Evolutionary conservation across 2,888 invertebrate species (phyloP), one percentile per base, ranked within the genome.

Genomic region (Gordius sp.): DNA sequence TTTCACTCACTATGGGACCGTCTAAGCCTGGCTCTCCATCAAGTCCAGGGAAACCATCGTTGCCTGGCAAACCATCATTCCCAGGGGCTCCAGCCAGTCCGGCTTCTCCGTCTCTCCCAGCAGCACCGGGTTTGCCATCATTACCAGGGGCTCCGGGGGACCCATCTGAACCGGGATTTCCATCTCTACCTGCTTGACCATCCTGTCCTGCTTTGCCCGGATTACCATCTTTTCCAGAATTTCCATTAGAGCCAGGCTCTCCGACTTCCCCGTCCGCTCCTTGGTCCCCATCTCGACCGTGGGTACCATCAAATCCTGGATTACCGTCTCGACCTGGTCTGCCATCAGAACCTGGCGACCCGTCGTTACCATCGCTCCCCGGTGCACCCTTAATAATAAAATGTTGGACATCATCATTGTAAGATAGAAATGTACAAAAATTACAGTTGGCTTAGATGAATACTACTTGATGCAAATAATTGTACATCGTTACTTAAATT

Each of bases 1-100:
- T n/a, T n/a, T 13, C 8, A 28, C 55, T 27, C 16, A 54, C 55
- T 8, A 16, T 4, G 4, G 24, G 55, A 4, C 55, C 55, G 27
- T 54, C 55, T 27, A 27, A 27, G 55, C 55, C 55, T 13, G 55
- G 27, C 8, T 54, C 55, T 8, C 55, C 55, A 27, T 54, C 55
- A 16, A 54, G 55, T 8, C 55, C 55, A 4, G 55, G 28, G 16
- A 27, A 25, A 4, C 55, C 55, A 27, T 25, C 27, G 16, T 54
- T 28, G 4, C 55, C 55, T 8, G 55, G 28, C 16, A 28, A 25
- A 8, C 55, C 55, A 54, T 54, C 55, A 16, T 54, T 25, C 4
- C 55, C 55, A 23, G 26, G 27, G 26, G 13, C 4, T 8, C 55
- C 55, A 27, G 55, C 13, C 8, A 27, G 4, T 8, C 55, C 55